Base-by-base conservation (phyloP, 2,797 vertebrate genomes). In the Dendrocincla fuliginosa region DNA sequence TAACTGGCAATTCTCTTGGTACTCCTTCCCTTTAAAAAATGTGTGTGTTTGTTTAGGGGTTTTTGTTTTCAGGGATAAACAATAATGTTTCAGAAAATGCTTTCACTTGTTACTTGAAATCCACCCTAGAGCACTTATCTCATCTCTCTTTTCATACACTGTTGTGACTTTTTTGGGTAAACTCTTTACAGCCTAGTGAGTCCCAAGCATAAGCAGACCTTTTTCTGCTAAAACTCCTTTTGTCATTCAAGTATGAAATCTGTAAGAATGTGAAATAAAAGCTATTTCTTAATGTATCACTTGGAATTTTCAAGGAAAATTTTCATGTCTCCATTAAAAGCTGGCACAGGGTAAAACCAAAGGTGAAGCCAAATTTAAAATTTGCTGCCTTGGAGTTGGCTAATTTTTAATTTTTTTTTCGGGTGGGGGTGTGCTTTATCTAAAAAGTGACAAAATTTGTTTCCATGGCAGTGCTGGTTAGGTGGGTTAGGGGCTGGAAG, bases 71-170 rank as follows among this genome's bases (percentile, higher is more conserved):
- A 56, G 71, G 60, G 30, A 8, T 32, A 39, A 53, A 32, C 52
- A 78, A 11, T 71, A 89, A 61, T 65, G 42, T 42, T 91, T 70
- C 20, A 67, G 67, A 87, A 92, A 91, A 87, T 46, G 13, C 41
- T 87, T 87, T 84, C 27, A 46, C 55, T 67, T 63, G 10, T 41
- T 82, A 11, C 11, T 77, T 84, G 41, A 92, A 90, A 86, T 71
- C 57, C 19, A 35, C n/a, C 63, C 35, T 14, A 19, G 69, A 73
- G 63, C 39, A 75, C 6, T 5, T 44, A 59, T 20, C 8, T 39
- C 20, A 37, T 47, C 41, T 10, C 24, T 44, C 25, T 90, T 47
- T 59, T 60, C 16, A 13, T 67, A 30, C 15, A 32, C 35, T 47
- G 10, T 49, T 77, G 27, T 61, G 69, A 65, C 44, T 93, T 88